Conservation (phyloP, 2,888 invertebrate species). For the Epirrhoe alternata region DNA sequence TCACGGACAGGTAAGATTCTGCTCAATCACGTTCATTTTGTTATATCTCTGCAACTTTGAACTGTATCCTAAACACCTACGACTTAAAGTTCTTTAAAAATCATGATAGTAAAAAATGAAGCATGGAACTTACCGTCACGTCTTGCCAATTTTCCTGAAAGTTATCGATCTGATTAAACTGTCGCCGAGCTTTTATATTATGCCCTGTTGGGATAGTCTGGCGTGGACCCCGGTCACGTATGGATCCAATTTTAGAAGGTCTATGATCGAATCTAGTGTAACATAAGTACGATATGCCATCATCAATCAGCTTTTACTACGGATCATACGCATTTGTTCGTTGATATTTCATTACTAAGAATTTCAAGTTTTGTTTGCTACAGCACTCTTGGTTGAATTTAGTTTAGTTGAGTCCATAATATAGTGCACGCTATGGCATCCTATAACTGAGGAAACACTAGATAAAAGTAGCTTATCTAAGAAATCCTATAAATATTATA, state of each 20-base stretch:
- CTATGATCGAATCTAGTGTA: neutral
- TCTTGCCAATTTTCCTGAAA: neutral
- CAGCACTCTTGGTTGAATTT: too few species aligned
- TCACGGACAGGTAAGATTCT: slow-evolving; percentile 7
- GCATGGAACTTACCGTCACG: neutral
- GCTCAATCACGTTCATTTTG: neutral
- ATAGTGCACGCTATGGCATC: too few species aligned
- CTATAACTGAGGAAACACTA: too few species aligned
- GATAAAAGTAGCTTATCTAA: too few species aligned
- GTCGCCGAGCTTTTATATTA: neutral
- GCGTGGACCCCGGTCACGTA: neutral
- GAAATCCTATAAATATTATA: too few species aligned
- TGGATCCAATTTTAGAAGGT: neutral
- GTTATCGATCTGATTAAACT: neutral
- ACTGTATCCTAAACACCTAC: neutral
- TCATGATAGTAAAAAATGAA: neutral
- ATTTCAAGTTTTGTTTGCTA: too few species aligned
- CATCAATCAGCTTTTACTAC: too few species aligned
- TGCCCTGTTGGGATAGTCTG: neutral
- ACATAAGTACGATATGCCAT: too few species aligned
- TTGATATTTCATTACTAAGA: neutral
- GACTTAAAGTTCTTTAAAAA: neutral
- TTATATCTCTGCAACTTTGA: neutral
- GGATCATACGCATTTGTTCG: neutral
- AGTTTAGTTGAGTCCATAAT: too few species aligned